Conservation (phyloP, 2,888 invertebrate species). For the Pyralis farinalis region DNA sequence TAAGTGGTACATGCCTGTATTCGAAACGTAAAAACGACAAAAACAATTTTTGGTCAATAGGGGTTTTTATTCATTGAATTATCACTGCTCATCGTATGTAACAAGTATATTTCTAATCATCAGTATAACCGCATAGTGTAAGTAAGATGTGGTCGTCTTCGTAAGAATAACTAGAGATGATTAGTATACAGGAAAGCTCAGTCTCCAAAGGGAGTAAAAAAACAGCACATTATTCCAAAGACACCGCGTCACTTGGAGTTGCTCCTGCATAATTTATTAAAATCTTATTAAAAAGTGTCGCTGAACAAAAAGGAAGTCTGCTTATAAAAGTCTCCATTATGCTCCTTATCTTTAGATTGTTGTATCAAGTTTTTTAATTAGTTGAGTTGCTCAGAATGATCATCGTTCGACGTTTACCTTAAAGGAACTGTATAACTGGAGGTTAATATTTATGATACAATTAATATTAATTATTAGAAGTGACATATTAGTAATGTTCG, state of each 20-base stretch:
- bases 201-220: conserved; percentile 16
- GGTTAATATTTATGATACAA: too few species aligned
- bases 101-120: too few species aligned
- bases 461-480: too few species aligned
- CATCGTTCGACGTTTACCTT: background rate
- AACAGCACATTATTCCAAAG: conserved; percentile 29
- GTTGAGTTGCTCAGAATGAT: conserved; percentile 9
- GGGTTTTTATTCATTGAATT: too few species aligned
- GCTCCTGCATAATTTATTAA: conserved; percentile 65
- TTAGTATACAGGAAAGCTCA: conserved; percentile 5
- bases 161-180: conserved; percentile 4
- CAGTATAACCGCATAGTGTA: too few species aligned
- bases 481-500: too few species aligned
- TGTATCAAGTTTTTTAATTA: conserved; percentile 50
- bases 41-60: too few species aligned
- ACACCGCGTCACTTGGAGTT: conserved; percentile 23
- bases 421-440: too few species aligned
- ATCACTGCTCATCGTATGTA: too few species aligned
- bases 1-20: too few species aligned
- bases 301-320: conserved; percentile 46
- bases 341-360: conserved; percentile 37
- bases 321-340: conserved; percentile 51
- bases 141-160: too few species aligned
- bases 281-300: conserved; percentile 71
- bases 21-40: too few species aligned